Evolutionary conservation across 35 echinoderm and acorn worm species (phyloP).

Genomic region (Apostichopus parvimensis): DNA sequence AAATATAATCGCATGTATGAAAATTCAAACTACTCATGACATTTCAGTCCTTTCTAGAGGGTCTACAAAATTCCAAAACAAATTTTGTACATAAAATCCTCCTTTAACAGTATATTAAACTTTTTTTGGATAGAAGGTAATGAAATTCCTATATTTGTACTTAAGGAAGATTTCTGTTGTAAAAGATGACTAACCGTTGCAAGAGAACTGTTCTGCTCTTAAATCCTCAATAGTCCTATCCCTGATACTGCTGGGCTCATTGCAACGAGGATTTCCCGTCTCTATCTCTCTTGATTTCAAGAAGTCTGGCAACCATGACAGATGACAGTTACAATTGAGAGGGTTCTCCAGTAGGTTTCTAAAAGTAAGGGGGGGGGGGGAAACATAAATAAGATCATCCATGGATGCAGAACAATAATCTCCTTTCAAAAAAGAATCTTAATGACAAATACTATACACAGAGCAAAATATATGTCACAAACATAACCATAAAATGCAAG

Average conservation of each 20-base stretch:
- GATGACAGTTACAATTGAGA: slow-evolving; percentile 90
- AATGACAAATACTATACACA: too few species aligned
- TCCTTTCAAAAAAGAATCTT: too few species aligned
- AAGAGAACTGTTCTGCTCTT: slow-evolving; percentile 62
- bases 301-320: slow-evolving; percentile 87
- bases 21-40: too few species aligned
- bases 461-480: too few species aligned
- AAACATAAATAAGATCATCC: neutral
- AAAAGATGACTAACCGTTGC: slow-evolving; percentile 62
- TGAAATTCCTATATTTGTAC: too few species aligned
- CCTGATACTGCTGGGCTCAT: slow-evolving; percentile 55
- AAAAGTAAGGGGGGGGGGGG: neutral
- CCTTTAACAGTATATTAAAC: too few species aligned
- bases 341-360: slow-evolving; percentile 91
- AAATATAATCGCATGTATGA: too few species aligned
- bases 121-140: too few species aligned
- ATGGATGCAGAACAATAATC: neutral
- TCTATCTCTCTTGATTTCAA: slow-evolving; percentile 68
- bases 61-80: too few species aligned
- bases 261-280: slow-evolving; percentile 82
- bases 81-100: too few species aligned
- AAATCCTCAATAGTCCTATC: slow-evolving; percentile 64
- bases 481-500: too few species aligned
- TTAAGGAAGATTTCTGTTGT: neutral
- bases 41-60: too few species aligned